Evolutionary conservation across 2,113 vertebrate species (phyloP), one percentile per base, ranked within the genome.

Genomic region (Orientallactaga bullata): DNA sequence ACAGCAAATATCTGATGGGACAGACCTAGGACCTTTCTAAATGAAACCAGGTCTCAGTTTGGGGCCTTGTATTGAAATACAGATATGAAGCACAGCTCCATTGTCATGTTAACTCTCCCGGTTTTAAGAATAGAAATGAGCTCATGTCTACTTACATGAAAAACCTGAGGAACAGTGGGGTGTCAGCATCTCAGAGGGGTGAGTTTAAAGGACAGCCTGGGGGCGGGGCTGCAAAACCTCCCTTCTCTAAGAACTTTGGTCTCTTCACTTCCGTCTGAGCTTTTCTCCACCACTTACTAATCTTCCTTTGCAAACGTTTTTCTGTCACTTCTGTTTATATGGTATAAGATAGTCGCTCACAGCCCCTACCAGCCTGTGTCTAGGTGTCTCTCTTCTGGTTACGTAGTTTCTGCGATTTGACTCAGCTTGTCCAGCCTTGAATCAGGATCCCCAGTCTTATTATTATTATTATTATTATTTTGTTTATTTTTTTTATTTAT

Each of bases 21-120:
- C 79, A 42, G 32, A 37, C 23, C 32, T 87, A 42, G 68, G 58
- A 74, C 0, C 1, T 35, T 58, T 47, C 55, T 89, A 51, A 21
- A 84, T 87, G 63, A 80, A 95, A 90, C 1, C n/a, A 26, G 55
- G 26, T 81, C 93, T 95, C 32, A 32, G 10, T 58, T 91, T 86
- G 66, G 69, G n/a, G n/a, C 8, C 32, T 51, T 89, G 2, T 60
- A 61, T 77, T 72, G 90, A 95, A 55, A 73, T 39, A 26, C 60
- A 71, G 69, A 30, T n/a, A n/a, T n/a, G n/a, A n/a, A n/a, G n/a
- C n/a, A n/a, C n/a, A n/a, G 0, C 47, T 68, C n/a, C 30, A 15
- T 30, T 96, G 11, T 51, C 39, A 21, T 58, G 32, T 68, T 91
- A 94, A 82, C 20, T 77, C 0, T 71, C 7, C 60, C 90, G 30